Conservation (phyloP, 1,140 invertebrate species). For the Halictus rubicundus region DNA sequence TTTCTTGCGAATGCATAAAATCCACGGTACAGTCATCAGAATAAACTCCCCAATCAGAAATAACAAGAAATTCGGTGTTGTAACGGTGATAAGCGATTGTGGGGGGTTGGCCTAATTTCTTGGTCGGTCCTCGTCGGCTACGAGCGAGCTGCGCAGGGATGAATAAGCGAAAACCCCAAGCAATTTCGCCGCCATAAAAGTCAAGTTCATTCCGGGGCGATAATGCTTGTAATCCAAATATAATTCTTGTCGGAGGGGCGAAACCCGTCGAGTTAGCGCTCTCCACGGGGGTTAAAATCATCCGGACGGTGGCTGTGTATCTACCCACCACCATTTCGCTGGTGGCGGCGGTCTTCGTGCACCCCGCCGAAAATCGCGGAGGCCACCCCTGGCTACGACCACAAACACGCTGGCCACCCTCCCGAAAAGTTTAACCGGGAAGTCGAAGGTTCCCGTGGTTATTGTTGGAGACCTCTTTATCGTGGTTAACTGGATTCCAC, state of each 20-base stretch:
- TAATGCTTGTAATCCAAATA: conserved; percentile 81
- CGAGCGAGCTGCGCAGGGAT: conserved; percentile 23
- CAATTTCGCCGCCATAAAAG: conserved; percentile 76
- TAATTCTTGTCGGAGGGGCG: conserved; percentile 75
- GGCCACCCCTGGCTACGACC: conserved; percentile 58
- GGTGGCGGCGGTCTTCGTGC: conserved; percentile 54
- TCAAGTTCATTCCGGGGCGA: conserved; percentile 79
- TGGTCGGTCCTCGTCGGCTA: background rate
- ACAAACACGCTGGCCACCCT: conserved; percentile 54
- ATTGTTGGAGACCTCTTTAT: conserved; percentile 48
- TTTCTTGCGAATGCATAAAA: too few species aligned
- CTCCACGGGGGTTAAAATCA: conserved; percentile 60
- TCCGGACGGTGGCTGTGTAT: conserved; percentile 52
- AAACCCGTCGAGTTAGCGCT: conserved; percentile 59
- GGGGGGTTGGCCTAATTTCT: conserved; percentile 51
- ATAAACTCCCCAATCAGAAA: background rate
- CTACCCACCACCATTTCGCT: conserved; percentile 34
- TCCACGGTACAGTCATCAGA: too few species aligned
- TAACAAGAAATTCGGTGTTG: conserved; percentile 11
- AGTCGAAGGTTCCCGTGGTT: conserved; percentile 32
- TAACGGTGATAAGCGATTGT: conserved; percentile 28
- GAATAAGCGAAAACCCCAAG: conserved; percentile 62
- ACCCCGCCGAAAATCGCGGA: conserved; percentile 67
- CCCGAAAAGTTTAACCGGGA: conserved; percentile 49
- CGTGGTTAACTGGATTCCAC: conserved; percentile 21